Conservation (phyloP, 2,113 vertebrate species). For the Neomonachus schauinslandi region DNA sequence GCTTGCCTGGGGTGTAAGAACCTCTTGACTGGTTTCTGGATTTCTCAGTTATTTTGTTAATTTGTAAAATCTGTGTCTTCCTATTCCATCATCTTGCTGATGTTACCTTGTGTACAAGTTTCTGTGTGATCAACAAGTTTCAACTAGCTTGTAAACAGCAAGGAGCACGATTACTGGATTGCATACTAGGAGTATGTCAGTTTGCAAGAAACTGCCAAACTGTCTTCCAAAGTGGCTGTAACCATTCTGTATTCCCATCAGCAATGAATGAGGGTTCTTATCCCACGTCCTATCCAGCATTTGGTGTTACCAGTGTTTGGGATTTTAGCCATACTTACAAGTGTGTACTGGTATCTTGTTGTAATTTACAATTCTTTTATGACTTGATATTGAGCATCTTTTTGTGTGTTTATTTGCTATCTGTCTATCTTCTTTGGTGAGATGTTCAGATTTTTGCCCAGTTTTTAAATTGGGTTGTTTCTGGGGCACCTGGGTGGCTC, state of each 20-base stretch:
- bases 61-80: background rate
- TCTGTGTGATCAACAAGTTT: background rate
- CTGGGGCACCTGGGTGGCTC: no score
- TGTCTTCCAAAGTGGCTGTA: background rate
- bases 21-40: background rate
- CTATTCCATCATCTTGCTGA: background rate
- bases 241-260: background rate
- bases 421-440: background rate
- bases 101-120: background rate
- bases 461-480: background rate
- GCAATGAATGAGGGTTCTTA: background rate
- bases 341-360: background rate
- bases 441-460: background rate
- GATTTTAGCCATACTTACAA: background rate
- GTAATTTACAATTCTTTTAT: background rate
- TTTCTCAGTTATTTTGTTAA: background rate
- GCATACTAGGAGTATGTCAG: background rate
- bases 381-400: background rate
- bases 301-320: background rate
- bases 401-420: background rate
- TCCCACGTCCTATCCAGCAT: background rate
- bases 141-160: background rate
- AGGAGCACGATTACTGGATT: background rate
- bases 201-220: background rate
- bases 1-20: background rate